A percentile compares a stretch with the other conserved stretches of the same genome.
These are phyloP conservation scores for Phyllotreta striolata DNA, from an alignment of 2,888 invertebrate genomes.

Conservation along the genomic window DNA sequence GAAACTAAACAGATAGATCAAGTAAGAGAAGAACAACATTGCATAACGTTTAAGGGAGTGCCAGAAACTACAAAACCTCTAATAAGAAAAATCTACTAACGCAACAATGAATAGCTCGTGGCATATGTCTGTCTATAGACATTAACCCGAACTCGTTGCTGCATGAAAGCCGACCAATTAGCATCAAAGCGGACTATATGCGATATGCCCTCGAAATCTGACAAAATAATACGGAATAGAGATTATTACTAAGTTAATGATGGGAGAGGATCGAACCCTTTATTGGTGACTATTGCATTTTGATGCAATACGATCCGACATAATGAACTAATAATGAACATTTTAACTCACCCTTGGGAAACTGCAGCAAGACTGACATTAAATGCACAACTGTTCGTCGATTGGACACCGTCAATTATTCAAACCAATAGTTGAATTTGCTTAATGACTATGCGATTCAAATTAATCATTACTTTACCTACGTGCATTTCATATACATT, in stretches of 20 bases:
- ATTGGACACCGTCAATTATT: background rate
- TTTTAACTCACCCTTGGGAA: conserved; percentile 18
- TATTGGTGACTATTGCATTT: conserved; percentile 16
- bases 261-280: conserved; percentile 11
- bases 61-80: too few species aligned
- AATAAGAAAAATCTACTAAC: too few species aligned
- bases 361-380: conserved; percentile 8
- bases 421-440: too few species aligned
- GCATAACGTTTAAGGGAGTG: too few species aligned
- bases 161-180: conserved; percentile 11
- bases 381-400: background rate
- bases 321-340: conserved; percentile 26
- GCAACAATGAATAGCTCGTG: too few species aligned
- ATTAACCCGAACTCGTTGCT: background rate
- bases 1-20: too few species aligned
- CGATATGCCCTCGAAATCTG: conserved; percentile 10
- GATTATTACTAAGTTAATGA: conserved; percentile 20
- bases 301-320: conserved; percentile 11
- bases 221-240: conserved; percentile 15
- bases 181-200: conserved; percentile 4
- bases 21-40: too few species aligned
- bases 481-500: background rate
- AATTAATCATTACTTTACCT: too few species aligned
- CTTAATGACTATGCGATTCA: too few species aligned
- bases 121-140: background rate